A percentile compares a stretch with the other conserved stretches of the same genome.
Evolutionary conservation across 2,113 vertebrate genomes (phyloP).

Genomic region (Pelobates fuscus): DNA sequence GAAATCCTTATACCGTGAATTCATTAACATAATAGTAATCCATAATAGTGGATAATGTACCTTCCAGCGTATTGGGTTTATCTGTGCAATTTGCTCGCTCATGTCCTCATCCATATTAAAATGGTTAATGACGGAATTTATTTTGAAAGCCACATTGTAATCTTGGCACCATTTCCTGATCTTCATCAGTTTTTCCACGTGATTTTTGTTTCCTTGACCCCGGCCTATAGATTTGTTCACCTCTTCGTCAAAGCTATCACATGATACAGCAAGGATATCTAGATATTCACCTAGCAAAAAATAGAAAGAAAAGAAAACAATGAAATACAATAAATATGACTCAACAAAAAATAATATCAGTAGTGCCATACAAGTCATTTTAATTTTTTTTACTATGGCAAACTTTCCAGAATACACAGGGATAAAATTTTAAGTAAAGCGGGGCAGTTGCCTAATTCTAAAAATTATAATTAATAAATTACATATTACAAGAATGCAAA

Average conservation of each 20-base stretch:
- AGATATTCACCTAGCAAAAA: conserved; percentile 75
- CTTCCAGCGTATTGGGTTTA: conserved; percentile 93
- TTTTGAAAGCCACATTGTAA: conserved; percentile 90
- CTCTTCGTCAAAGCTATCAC: conserved; percentile 88
- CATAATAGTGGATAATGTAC: conserved; percentile 58
- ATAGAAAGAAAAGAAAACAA: neutral
- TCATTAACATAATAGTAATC: too few species aligned
- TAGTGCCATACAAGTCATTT: too few species aligned
- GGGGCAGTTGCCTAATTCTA: too few species aligned
- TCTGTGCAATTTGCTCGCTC: conserved; percentile 71
- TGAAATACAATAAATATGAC: neutral
- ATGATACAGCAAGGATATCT: conserved; percentile 93
- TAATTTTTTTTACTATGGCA: too few species aligned
- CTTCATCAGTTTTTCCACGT: conserved; percentile 80
- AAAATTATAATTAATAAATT: too few species aligned
- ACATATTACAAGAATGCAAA: too few species aligned
- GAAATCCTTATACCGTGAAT: too few species aligned
- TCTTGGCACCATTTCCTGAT: conserved; percentile 81
- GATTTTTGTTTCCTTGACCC: conserved; percentile 83
- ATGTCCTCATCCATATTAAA: conserved; percentile 91
- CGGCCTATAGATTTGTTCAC: conserved; percentile 88
- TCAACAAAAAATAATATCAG: neutral
- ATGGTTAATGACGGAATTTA: conserved; percentile 92
- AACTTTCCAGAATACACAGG: too few species aligned
- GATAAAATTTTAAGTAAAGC: too few species aligned